Evolutionary conservation across 2,797 vertebrate genomes (phyloP).

Genomic region (Apodemus agrarius): DNA sequence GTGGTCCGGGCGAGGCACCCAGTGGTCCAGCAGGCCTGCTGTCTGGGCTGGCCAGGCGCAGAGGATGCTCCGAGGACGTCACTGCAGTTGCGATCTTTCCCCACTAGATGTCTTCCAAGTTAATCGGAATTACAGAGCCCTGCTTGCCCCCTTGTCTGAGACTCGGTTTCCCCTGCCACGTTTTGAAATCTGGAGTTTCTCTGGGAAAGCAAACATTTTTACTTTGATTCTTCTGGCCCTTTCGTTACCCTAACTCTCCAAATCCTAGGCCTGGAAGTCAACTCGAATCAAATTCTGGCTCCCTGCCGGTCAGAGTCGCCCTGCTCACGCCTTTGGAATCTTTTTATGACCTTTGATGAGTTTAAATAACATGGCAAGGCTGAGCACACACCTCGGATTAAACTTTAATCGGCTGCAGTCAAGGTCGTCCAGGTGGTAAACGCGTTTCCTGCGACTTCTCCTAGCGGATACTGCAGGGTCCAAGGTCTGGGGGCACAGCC

Average conservation of each 20-base stretch:
- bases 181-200: slow-evolving; percentile 38
- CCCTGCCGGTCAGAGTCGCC: slow-evolving; percentile 56
- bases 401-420: slow-evolving; percentile 89
- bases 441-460: slow-evolving; percentile 85
- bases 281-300: slow-evolving; percentile 78
- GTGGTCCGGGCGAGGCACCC: background rate
- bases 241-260: background rate
- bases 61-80: background rate
- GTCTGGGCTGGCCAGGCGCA: background rate
- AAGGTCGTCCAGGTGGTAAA: slow-evolving; percentile 90
- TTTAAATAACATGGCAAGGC: slow-evolving; percentile 87
- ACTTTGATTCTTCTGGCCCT: background rate
- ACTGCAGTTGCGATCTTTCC: slow-evolving; percentile 86
- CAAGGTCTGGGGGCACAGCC: slow-evolving; percentile 78
- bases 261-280: slow-evolving; percentile 66
- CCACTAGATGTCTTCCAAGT: slow-evolving; percentile 91
- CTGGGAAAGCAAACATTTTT: slow-evolving; percentile 50
- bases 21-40: background rate
- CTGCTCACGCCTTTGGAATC: slow-evolving; percentile 84
- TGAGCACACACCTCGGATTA: slow-evolving; percentile 88
- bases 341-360: slow-evolving; percentile 87
- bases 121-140: slow-evolving; percentile 77
- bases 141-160: slow-evolving; percentile 11
- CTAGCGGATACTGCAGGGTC: slow-evolving; percentile 80
- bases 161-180: slow-evolving; percentile 57